phyloP scores from a whole-genome alignment of 2,113 vertebrate species.

The Tichodroma muraria region DNA sequence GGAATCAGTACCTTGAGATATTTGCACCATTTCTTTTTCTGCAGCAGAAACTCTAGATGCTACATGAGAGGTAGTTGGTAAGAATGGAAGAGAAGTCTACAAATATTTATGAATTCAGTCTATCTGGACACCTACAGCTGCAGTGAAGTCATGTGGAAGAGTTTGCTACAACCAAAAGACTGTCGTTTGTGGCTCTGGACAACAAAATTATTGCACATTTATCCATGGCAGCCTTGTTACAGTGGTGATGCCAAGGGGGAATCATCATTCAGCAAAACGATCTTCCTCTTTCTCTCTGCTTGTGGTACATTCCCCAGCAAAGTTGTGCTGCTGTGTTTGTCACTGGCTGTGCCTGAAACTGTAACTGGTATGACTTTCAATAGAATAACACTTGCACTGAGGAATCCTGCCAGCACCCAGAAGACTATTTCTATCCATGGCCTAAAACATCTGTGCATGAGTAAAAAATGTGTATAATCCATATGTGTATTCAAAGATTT shows the following conservation, averaged over 20 bases:
- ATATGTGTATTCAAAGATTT: not conserved
- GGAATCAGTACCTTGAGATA: not conserved
- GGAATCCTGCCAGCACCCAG: not conserved
- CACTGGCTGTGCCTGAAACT: not conserved
- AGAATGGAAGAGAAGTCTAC: not conserved
- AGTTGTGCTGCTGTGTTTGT: not conserved
- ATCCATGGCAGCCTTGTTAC: not conserved
- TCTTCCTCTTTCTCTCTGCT: not conserved
- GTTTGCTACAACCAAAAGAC: not conserved
- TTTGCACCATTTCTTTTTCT: not conserved
- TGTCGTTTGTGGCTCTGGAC: not conserved
- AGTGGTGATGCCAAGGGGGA: not conserved
- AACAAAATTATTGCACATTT: not conserved
- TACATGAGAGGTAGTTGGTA: not conserved
- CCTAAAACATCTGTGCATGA: constrained; percentile 14
- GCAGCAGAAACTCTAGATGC: not conserved
- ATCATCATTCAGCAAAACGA: not conserved
- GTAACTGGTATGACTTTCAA: not conserved
- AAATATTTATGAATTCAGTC: not conserved
- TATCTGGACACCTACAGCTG: not conserved
- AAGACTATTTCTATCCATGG: not conserved
- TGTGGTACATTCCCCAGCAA: not conserved
- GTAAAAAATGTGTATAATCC: not conserved
- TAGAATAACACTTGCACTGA: not conserved
- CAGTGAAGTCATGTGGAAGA: not conserved